phyloP scores from a whole-genome alignment of 2,888 invertebrate species.

The Rotaria macrura region DNA sequence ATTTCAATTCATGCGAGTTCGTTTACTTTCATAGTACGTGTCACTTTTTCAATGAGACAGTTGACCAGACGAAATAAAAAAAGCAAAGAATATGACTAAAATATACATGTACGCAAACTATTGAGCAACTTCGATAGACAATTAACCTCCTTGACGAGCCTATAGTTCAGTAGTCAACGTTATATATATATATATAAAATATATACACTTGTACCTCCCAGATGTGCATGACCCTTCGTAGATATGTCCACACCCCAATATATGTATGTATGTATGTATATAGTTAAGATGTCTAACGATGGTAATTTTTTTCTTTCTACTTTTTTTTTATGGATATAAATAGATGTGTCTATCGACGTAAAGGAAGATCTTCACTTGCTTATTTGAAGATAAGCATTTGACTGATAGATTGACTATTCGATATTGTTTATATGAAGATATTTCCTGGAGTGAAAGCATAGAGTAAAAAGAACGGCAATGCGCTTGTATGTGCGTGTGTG shows the following conservation, averaged over 20 bases:
- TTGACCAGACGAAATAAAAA: not conserved
- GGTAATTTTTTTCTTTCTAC: not conserved
- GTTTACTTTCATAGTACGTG: not conserved
- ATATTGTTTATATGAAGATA: no score
- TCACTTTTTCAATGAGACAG: not conserved
- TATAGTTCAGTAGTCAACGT: not conserved
- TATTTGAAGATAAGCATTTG: not conserved
- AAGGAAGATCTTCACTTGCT: not conserved
- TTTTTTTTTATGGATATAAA: not conserved
- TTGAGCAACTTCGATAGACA: not conserved
- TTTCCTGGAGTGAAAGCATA: no score
- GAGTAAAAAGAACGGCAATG: no score
- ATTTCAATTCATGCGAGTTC: not conserved
- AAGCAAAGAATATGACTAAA: constrained; percentile 1
- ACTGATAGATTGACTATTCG: not conserved
- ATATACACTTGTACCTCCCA: constrained; percentile 4
- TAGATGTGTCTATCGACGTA: not conserved
- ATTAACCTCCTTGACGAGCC: constrained; percentile 7
- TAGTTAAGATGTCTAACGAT: not conserved
- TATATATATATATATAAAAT: not conserved
- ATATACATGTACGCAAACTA: not conserved
- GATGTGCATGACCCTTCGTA: not conserved
- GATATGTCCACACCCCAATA: not conserved
- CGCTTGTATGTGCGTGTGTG: no score
- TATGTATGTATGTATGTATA: not conserved